A percentile compares a stretch with the other conserved stretches of the same genome.
phyloP scores from a whole-genome alignment of 2,797 vertebrate genomes.

The Gallinago stenura region DNA sequence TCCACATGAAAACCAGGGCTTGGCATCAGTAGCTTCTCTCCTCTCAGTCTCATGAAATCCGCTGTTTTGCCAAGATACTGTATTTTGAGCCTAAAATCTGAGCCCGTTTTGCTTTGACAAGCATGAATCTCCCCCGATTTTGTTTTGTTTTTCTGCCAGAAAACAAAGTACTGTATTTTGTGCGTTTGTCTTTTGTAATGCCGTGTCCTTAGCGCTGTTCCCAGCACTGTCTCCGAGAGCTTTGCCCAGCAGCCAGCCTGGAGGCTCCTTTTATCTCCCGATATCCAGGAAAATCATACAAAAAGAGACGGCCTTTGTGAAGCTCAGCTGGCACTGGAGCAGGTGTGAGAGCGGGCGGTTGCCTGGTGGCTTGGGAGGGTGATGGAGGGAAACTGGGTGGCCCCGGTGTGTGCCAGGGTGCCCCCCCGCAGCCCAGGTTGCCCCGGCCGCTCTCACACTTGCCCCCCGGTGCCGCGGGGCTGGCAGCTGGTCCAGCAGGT shows the following conservation, averaged over 20 bases:
- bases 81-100: slow-evolving; percentile 82
- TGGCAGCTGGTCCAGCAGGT: neutral
- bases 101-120: slow-evolving; percentile 76
- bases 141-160: slow-evolving; percentile 60
- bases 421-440: no score
- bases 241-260: slow-evolving; percentile 52
- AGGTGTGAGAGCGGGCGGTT: neutral
- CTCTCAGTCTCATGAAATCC: slow-evolving; percentile 10
- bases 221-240: slow-evolving; percentile 66
- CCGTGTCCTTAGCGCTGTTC: slow-evolving; percentile 59
- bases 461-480: no score
- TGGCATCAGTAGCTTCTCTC: slow-evolving; percentile 50
- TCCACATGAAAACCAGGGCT: slow-evolving; percentile 73
- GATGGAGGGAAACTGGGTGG: neutral
- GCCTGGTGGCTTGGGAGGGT: neutral
- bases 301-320: neutral
- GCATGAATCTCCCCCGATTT: slow-evolving; percentile 31
- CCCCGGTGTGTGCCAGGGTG: neutral
- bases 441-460: no score
- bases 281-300: neutral
- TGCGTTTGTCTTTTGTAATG: slow-evolving; percentile 57
- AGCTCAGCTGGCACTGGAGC: slow-evolving; percentile 37
- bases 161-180: slow-evolving; percentile 81
- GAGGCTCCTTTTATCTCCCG: slow-evolving; percentile 40
- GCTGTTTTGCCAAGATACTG: slow-evolving; percentile 78